Conservation (phyloP, 2,888 invertebrate species). For the Drosophila aldrichi region DNA sequence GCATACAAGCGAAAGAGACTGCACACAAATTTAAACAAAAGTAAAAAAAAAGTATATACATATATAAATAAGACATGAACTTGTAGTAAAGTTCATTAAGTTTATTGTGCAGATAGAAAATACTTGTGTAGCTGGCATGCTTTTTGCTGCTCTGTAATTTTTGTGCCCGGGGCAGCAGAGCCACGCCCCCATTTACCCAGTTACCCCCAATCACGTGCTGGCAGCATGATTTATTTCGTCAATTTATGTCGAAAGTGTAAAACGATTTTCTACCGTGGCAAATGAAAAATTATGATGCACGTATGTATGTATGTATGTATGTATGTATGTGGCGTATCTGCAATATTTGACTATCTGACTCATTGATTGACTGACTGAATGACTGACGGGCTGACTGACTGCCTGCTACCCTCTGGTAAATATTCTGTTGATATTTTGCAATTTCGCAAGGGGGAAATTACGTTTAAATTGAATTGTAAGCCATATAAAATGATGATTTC, state of each 20-base stretch:
- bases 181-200: conserved; percentile 17
- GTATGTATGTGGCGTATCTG: conserved; percentile 43
- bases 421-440: conserved; percentile 51
- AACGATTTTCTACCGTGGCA: conserved; percentile 59
- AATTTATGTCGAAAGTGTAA: conserved; percentile 68
- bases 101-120: not conserved
- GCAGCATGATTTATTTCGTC: conserved; percentile 80
- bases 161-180: conserved; percentile 5
- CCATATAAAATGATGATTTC: conserved; percentile 51
- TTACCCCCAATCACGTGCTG: conserved; percentile 66
- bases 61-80: too few relatives aligned
- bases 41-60: too few relatives aligned
- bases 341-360: conserved; percentile 22
- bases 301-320: conserved; percentile 47
- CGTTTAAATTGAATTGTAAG: conserved; percentile 77
- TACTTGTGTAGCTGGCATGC: not conserved
- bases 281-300: conserved; percentile 66
- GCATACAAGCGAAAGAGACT: conserved; percentile 30
- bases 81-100: too few relatives aligned
- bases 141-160: conserved; percentile 18
- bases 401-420: conserved; percentile 12
- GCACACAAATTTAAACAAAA: conserved; percentile 31
- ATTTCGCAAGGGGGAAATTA: conserved; percentile 71
- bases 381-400: conserved; percentile 7
- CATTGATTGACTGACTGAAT: not conserved